These are phyloP conservation scores for Brachylomia viminalis DNA, from an alignment of 2,888 invertebrate species.

Conservation along the genomic window DNA sequence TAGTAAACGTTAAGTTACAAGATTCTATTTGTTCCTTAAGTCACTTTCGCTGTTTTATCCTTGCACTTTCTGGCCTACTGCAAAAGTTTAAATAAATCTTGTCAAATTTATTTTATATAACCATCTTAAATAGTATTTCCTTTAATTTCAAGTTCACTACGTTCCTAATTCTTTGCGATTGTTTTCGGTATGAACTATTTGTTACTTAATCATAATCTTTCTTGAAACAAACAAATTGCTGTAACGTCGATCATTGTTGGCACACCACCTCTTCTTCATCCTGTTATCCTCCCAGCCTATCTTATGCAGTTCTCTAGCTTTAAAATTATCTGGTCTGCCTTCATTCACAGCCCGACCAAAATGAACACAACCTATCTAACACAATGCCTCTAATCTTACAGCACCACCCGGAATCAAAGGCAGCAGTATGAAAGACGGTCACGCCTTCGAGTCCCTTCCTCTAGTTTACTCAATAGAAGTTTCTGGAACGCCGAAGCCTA, in stretches of 20 bases:
- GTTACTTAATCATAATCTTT: background rate
- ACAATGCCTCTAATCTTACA: conserved; percentile 73
- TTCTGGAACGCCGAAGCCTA: conserved; percentile 94
- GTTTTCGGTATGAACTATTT: background rate
- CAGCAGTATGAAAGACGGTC: conserved; percentile 93
- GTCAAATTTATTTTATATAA: too few species aligned
- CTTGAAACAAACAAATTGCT: conserved; percentile 26
- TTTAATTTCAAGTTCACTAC: background rate
- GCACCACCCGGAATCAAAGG: conserved; percentile 93
- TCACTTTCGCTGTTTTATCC: conserved; percentile 10
- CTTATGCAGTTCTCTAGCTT: conserved; percentile 40
- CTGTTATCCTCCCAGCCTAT: conserved; percentile 46
- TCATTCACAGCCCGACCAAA: background rate
- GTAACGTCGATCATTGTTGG: conserved; percentile 21
- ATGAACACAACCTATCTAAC: background rate
- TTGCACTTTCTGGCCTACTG: conserved; percentile 13
- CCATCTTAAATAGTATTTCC: background rate
- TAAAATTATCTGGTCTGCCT: background rate
- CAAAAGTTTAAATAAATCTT: conserved; percentile 10
- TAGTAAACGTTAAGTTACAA: conserved; percentile 33
- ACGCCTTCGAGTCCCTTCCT: conserved; percentile 95
- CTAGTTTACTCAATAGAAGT: conserved; percentile 95
- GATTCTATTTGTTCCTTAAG: conserved; percentile 28
- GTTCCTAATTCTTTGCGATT: background rate
- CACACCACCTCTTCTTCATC: conserved; percentile 3